Evolutionary conservation across 37 sponge, comb jelly and placozoan species (phyloP), one percentile per base, ranked within the genome.

Genomic region (Axinella damicornis): DNA sequence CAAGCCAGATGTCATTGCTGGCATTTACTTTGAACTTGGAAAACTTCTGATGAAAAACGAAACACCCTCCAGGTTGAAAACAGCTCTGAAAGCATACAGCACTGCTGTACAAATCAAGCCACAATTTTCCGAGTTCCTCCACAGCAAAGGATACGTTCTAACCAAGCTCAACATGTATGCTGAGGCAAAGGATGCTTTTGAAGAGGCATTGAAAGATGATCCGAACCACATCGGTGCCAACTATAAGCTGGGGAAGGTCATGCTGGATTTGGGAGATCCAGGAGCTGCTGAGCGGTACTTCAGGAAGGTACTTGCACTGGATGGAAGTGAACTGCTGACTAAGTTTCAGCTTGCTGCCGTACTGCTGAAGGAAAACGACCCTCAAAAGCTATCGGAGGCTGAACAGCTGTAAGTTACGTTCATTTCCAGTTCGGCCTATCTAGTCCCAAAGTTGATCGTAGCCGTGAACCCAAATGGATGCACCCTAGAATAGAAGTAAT

Each of bases 1-100:
- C 46, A 46, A 46, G 46, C 6, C 46, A 12, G 46, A 46, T 9
- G 46, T 46, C 46, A 46, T 9, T 46, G 46, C 46, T 46, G 91
- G 94, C 68, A 84, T 94, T 27, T 96, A 91, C 79, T 96, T 83
- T 78, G 94, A 96, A 37, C 83, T 94, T 30, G 97, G 89, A 20
- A 96, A 96, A 69, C 83, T 96, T 16, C 28, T 96, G 1, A 79
- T 65, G 54, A n/a, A 22, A 2, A 80, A 96, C 9, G 46, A 46
- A 46, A 46, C 46, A 68, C 67, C 71, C 20, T 22, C 53, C 34
- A 46, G 92, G n/a, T 41, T 85, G 28, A 58, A 94, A 18, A 94
- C 93, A 63, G 97, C 97, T 31, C 72, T 85, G 32, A n/a, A 64
- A 33, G 65, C 88, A 24, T 95, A 95, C 58, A 53, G 69, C 0